A percentile compares a stretch with the other conserved stretches of the same genome.
phyloP scores from a whole-genome alignment of 2,113 vertebrate species.

The Cyphomyrus plagiostoma region DNA sequence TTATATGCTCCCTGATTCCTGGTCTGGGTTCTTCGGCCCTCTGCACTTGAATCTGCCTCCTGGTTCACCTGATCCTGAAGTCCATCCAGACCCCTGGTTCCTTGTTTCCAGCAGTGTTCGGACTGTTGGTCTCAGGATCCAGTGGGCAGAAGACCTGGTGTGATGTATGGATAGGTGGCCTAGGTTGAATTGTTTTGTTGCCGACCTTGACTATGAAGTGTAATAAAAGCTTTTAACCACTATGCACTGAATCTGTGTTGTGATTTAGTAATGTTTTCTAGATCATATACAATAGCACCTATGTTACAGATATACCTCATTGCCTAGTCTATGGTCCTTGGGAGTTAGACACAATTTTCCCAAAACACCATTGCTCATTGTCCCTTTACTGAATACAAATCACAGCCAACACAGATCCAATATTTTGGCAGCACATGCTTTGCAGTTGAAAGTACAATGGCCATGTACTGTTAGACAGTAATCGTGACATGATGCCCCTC shows the following conservation, averaged over 20 bases:
- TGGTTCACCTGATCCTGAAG: background rate
- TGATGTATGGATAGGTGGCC: background rate
- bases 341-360: background rate
- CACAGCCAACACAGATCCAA: background rate
- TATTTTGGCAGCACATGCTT: background rate
- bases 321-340: background rate
- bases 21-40: background rate
- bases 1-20: background rate
- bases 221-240: background rate
- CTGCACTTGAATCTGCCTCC: background rate
- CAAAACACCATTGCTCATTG: background rate
- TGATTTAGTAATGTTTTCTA: background rate
- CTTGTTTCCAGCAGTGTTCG: background rate
- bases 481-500: background rate
- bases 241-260: background rate
- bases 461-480: background rate
- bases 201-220: background rate
- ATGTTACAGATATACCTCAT: background rate
- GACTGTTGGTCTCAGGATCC: background rate
- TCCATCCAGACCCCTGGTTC: background rate
- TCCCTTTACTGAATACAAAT: constrained; percentile 1
- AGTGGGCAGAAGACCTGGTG: background rate
- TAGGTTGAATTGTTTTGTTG: background rate
- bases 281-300: background rate
- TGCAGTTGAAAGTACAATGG: background rate